These are phyloP conservation scores for Cercopithecus mitis DNA, from an alignment of 2,797 vertebrate genomes.

Conservation along the genomic window DNA sequence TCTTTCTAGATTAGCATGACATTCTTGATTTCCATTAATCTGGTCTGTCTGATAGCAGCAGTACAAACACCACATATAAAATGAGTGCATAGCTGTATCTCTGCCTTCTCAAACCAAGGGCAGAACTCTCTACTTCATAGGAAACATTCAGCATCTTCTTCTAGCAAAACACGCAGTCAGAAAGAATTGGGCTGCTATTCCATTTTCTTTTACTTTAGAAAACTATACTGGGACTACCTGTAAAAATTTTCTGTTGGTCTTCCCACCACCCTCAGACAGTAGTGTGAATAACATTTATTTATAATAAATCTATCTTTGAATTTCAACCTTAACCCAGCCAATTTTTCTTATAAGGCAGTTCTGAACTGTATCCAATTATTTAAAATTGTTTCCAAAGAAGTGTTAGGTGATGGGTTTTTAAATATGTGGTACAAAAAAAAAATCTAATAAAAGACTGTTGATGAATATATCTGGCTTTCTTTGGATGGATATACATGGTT, in stretches of 20 bases:
- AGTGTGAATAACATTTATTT: slow-evolving; percentile 50
- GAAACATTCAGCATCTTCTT: background rate
- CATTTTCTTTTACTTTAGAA: slow-evolving; percentile 36
- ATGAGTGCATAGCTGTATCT: background rate
- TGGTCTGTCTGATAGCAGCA: background rate
- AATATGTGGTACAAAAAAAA: background rate
- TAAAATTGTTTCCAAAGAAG: slow-evolving; percentile 68
- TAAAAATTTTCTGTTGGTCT: slow-evolving; percentile 49
- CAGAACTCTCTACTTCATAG: background rate
- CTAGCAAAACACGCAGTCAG: background rate
- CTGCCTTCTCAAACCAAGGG: background rate
- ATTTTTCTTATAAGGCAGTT: slow-evolving; percentile 37
- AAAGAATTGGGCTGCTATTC: slow-evolving; percentile 11
- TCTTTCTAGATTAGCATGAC: background rate
- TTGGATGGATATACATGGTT: slow-evolving; percentile 54
- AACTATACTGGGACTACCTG: background rate
- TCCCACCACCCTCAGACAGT: background rate
- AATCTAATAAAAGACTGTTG: slow-evolving; percentile 17
- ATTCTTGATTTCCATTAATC: background rate
- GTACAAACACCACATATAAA: background rate
- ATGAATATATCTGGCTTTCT: background rate
- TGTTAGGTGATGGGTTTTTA: background rate
- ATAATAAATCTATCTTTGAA: slow-evolving; percentile 41
- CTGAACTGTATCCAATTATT: slow-evolving; percentile 39
- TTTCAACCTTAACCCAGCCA: slow-evolving; percentile 52